These are phyloP conservation scores for Macropus fuliginosus DNA, from an alignment of 2,797 vertebrate species.

Conservation along the genomic window DNA sequence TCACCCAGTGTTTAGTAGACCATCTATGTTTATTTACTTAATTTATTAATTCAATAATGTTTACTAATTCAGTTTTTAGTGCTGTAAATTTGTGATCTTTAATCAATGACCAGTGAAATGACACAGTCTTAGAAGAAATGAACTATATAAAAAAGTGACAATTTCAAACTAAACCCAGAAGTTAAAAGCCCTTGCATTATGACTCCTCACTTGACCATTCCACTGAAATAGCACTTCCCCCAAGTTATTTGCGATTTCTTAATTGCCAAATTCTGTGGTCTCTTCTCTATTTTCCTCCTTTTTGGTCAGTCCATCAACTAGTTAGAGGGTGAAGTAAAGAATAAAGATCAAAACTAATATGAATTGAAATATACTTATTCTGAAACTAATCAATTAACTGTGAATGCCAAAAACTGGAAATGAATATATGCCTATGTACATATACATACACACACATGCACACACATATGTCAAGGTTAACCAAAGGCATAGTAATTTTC, in stretches of 20 bases:
- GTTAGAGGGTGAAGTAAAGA: neutral
- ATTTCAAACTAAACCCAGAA: neutral
- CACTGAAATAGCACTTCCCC: neutral
- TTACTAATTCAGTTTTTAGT: neutral
- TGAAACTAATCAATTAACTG: neutral
- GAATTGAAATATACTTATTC: neutral
- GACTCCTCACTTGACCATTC: neutral
- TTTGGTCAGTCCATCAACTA: neutral
- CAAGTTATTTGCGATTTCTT: neutral
- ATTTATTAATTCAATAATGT: neutral
- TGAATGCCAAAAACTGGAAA: neutral
- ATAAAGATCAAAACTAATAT: neutral
- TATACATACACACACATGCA: too few species aligned
- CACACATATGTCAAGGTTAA: neutral
- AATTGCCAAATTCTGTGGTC: neutral
- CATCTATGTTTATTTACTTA: neutral
- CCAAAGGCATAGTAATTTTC: neutral
- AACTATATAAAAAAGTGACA: neutral
- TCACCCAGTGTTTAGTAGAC: neutral
- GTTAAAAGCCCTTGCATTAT: neutral
- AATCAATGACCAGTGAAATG: neutral
- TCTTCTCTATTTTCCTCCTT: neutral
- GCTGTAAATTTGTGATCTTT: neutral
- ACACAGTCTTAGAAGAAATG: neutral
- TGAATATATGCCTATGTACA: too few species aligned